Evolutionary conservation across 2,888 invertebrate genomes (phyloP).

Genomic region (Gymnocheta viridis): DNA sequence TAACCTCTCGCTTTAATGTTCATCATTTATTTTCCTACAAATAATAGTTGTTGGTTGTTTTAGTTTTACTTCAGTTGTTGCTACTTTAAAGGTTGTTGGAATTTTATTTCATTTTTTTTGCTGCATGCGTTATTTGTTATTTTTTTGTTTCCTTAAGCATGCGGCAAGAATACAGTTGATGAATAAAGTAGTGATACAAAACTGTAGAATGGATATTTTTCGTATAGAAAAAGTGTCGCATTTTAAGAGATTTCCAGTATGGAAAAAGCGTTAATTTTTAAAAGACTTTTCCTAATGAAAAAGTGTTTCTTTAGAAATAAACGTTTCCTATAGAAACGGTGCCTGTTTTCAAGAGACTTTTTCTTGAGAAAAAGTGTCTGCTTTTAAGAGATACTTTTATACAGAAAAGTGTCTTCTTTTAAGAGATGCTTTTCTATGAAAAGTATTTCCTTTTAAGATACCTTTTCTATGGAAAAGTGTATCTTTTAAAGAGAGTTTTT

Average conservation of each 20-base stretch:
- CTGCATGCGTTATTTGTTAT: constrained; percentile 37
- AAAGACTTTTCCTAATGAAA: too few species aligned
- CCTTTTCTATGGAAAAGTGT: too few species aligned
- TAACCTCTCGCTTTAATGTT: constrained; percentile 56
- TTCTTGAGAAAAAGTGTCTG: too few species aligned
- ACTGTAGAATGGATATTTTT: not conserved
- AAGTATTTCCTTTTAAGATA: too few species aligned
- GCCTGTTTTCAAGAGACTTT: not conserved
- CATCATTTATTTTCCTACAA: constrained; percentile 7
- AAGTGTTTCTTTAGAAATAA: not conserved
- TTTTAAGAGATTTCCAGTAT: not conserved
- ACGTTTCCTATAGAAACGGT: not conserved
- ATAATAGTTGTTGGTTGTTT: constrained; percentile 38
- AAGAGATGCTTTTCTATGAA: not conserved
- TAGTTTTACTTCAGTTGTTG: constrained; percentile 43
- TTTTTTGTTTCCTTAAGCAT: not conserved
- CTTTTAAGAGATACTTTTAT: too few species aligned
- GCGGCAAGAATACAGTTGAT: not conserved
- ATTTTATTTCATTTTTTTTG: not conserved
- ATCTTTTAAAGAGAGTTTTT: not conserved
- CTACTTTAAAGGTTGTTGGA: constrained; percentile 26
- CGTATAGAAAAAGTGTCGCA: not conserved
- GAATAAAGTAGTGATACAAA: not conserved
- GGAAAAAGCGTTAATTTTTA: too few species aligned
- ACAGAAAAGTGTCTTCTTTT: not conserved